phyloP scores from a whole-genome alignment of 2,888 invertebrate species.

The Xanthia icteritia region DNA sequence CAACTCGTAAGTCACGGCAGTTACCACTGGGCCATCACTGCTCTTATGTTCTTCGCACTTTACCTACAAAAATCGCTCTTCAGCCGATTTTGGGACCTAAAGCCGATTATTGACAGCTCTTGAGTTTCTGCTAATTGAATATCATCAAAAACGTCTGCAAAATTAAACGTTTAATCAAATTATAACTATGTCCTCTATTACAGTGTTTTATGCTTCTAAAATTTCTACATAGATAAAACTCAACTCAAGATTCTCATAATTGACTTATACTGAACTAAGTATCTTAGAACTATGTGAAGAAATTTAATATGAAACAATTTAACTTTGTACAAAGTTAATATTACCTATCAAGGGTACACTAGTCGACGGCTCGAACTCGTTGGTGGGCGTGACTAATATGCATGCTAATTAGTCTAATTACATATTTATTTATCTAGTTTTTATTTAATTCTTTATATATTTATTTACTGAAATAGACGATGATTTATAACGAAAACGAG shows the following conservation, averaged over 20 bases:
- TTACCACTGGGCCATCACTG: no score
- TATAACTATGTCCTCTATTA: neutral
- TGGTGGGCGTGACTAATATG: no score
- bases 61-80: neutral
- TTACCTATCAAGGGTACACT: constrained; percentile 12
- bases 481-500: no score
- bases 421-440: no score
- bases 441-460: no score
- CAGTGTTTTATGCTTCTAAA: neutral
- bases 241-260: constrained; percentile 12
- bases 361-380: no score
- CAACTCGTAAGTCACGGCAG: no score
- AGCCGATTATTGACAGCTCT: neutral
- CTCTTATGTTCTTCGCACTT: neutral
- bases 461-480: no score
- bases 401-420: no score
- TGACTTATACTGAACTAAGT: constrained; percentile 17
- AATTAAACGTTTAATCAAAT: constrained; percentile 6
- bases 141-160: neutral
- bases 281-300: constrained; percentile 28
- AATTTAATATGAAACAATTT: constrained; percentile 41
- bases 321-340: constrained; percentile 30
- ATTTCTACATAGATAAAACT: neutral
- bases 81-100: neutral
- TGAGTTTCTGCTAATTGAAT: neutral